Evolutionary conservation across 2,797 vertebrate genomes (phyloP), one percentile per base, ranked within the genome.

Genomic region (Pogoniulus pusillus): DNA sequence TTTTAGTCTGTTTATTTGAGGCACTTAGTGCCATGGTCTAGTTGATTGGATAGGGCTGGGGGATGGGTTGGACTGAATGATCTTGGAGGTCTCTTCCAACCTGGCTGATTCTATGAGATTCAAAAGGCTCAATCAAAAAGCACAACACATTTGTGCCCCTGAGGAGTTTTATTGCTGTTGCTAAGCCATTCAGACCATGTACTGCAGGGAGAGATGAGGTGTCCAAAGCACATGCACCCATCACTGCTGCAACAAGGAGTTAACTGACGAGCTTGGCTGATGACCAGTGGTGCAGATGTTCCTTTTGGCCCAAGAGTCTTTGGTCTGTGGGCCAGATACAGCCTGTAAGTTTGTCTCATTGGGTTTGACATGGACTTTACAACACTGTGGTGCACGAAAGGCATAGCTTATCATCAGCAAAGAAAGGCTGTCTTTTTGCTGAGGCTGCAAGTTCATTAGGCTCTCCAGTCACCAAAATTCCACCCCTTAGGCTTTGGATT

Each of bases 181-280:
- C 43, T 66, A 16, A 69, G 35, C 35, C 11, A 8, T 49, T 59
- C 32, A 34, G 53, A 86, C 43, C 29, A 23, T 43, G 22, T 51
- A 18, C 30, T 4, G 3, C 39, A 82, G 82, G 65, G 51, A 39
- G 15, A 34, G n/a, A 47, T 37, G 41, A 39, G 23, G 51, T 35
- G 39, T 20, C 78, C 62, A 49, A 68, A 63, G 26, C 39, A n/a
- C 26, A 4, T 0, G 1, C 3, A 8, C n/a, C 18, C n/a, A 4
- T 77, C 13, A 1, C 14, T 20, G 47, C 45, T 74, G 37, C n/a
- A 34, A 11, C 15, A 19, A 43, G 43, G 22, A 10, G 18, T 30
- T 53, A 12, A 43, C 41, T 2, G 2, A 58, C n/a, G n/a, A 55
- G 37, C 34, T 82, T 4, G 3, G 53, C 35, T 37, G 16, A 54